Percentiles rank a stretch among this genome's conserved stretches.
phyloP scores from a whole-genome alignment of 2,113 vertebrate genomes.

The Datnioides undecimradiatus region DNA sequence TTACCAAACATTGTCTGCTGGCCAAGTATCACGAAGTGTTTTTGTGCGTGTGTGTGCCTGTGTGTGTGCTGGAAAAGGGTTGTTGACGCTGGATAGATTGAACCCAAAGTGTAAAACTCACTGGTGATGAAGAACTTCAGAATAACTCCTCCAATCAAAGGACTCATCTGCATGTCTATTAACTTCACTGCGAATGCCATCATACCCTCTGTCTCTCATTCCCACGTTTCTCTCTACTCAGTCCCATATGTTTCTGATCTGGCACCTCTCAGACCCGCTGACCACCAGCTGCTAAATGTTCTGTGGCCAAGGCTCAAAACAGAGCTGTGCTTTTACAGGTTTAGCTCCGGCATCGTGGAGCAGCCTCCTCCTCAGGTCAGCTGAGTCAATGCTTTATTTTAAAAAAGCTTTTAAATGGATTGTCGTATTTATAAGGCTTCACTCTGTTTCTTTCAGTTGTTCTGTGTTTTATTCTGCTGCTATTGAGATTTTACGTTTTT shows the following conservation, averaged over 20 bases:
- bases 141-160: neutral
- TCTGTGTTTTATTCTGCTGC: neutral
- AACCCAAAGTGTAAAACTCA: too few species aligned
- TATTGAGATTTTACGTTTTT: slow-evolving; percentile 7
- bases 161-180: neutral
- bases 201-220: neutral
- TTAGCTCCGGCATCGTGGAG: neutral
- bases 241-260: neutral
- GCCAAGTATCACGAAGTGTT: too few species aligned
- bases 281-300: slow-evolving; percentile 12
- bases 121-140: neutral
- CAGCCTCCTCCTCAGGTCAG: slow-evolving; percentile 17
- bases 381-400: neutral
- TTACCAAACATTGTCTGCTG: too few species aligned
- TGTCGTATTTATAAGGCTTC: neutral
- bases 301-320: neutral
- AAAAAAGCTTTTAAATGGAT: slow-evolving; percentile 8
- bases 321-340: slow-evolving; percentile 12
- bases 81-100: too few species aligned
- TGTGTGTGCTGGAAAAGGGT: too few species aligned
- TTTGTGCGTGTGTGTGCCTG: too few species aligned
- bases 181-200: neutral
- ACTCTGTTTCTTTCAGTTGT: neutral
- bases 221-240: neutral
- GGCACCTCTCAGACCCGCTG: neutral